A percentile compares a stretch with the other conserved stretches of the same genome.
Evolutionary conservation across 37 sponge, comb jelly and placozoan species (phyloP).

Genomic region (Tethya wilhelma): DNA sequence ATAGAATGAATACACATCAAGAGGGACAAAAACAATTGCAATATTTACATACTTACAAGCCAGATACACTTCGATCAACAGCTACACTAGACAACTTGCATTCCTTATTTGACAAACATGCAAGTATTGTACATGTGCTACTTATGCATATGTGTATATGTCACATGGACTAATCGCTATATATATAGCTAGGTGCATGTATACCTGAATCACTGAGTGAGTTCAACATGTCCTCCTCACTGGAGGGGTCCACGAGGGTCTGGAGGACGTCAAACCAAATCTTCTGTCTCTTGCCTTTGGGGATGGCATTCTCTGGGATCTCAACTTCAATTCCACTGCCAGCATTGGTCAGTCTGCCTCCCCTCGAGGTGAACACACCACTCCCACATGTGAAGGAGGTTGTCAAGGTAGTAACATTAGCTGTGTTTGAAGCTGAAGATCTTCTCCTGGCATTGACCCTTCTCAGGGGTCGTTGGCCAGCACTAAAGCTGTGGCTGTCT

Average conservation of each 20-base stretch:
- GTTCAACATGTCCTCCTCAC: not conserved
- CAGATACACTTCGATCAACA: too few relatives aligned
- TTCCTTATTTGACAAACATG: too few relatives aligned
- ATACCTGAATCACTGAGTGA: not conserved
- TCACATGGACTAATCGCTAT: too few relatives aligned
- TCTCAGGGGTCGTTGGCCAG: not conserved
- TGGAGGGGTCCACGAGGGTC: conserved; percentile 22
- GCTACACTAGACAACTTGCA: too few relatives aligned
- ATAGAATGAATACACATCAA: too few relatives aligned
- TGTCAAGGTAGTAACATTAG: not conserved
- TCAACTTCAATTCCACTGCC: conserved; percentile 65
- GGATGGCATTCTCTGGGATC: conserved; percentile 60
- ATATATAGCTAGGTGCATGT: too few relatives aligned
- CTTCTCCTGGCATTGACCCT: conserved; percentile 18
- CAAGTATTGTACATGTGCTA: too few relatives aligned
- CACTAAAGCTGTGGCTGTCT: conserved; percentile 6
- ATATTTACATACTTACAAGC: too few relatives aligned
- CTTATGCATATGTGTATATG: too few relatives aligned
- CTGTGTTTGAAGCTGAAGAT: not conserved
- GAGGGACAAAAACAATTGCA: too few relatives aligned
- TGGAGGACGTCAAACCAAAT: conserved; percentile 75
- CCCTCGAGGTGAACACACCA: conserved; percentile 52
- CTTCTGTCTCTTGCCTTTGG: conserved; percentile 50
- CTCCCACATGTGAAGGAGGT: not conserved
- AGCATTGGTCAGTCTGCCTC: conserved; percentile 45